A percentile compares a stretch with the other conserved stretches of the same genome.
Conservation (phyloP, 2,113 vertebrate genomes). For the Microcebus jonahi region DNA sequence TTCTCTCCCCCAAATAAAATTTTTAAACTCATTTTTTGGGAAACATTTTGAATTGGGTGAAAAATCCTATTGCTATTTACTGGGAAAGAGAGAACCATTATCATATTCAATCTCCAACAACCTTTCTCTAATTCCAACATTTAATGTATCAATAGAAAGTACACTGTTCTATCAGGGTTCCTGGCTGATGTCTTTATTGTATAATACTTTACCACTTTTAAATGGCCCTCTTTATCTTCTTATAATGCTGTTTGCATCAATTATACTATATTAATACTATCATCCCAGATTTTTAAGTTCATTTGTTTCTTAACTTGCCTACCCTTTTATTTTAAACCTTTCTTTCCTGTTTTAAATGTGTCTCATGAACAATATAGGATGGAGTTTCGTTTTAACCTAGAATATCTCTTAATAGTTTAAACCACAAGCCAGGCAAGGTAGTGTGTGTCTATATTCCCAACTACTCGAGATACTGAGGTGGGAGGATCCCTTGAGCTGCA, state of each 20-base stretch:
- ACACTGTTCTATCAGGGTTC: background rate
- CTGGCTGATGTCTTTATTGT: background rate
- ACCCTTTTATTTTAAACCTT: background rate
- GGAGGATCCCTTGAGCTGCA: too few species aligned
- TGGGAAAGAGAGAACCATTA: background rate
- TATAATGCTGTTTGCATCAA: background rate
- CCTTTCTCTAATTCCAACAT: background rate
- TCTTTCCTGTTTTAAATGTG: background rate
- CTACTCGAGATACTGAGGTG: too few species aligned
- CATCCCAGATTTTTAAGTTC: background rate
- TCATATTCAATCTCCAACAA: background rate
- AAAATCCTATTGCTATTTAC: background rate
- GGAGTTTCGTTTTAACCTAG: background rate
- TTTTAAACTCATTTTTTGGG: background rate
- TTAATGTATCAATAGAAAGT: background rate
- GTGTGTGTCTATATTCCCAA: too few species aligned
- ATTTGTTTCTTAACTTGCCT: background rate
- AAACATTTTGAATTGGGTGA: background rate
- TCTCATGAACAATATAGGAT: background rate
- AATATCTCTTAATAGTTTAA: background rate
- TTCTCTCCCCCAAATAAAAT: background rate
- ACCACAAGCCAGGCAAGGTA: background rate
- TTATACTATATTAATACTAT: background rate
- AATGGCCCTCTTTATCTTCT: background rate
- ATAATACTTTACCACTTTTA: background rate